Base-by-base conservation (phyloP, 2,113 vertebrate genomes). In the Parotia lawesii region DNA sequence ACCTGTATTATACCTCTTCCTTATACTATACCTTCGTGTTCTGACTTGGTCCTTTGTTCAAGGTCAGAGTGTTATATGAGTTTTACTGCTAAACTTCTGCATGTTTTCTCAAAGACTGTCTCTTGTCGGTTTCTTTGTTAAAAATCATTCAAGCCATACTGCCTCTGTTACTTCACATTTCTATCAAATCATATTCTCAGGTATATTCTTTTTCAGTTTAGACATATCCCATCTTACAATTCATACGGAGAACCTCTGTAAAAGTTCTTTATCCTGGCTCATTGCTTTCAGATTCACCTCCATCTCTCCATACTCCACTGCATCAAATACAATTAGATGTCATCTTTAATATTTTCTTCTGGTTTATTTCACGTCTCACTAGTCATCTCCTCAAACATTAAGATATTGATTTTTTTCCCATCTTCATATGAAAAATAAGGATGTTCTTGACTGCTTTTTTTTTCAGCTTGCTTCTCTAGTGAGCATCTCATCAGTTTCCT, bases 241-340 rank as follows among this genome's bases (percentile, higher is more conserved):
- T 89, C 47, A 74, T 89, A 40, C 81, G 44, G 53, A 93, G 13
- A 53, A 53, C 22, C 40, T 82, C 73, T 69, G 37, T 74, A 25
- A 56, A 94, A 91, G 18, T 87, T 81, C 64, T 86, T 94, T 84
- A n/a, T 91, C 60, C 38, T 85, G 77, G 40, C 53, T 95, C 61
- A 53, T 91, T 91, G 77, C 87, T 82, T 93, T 75, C 70, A 78
- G 69, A 56, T 89, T 73, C 51, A 48, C 57, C 70, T 89, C 31
- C n/a, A 38, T 78, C n/a, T 85, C 17, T 60, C 40, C 48, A 27
- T 87, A 57, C 35, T 67, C 61, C 28, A 31, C 57, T 89, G 81
- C 65, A 82, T 91, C 77, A 81, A 94, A 91, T 82, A 60, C 77
- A 93, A 77, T 89, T 89, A 89, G 77, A 56, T 85, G 70, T 93